phyloP scores from a whole-genome alignment of 2,888 invertebrate genomes.

The Chaetogeoica ovagalla region DNA sequence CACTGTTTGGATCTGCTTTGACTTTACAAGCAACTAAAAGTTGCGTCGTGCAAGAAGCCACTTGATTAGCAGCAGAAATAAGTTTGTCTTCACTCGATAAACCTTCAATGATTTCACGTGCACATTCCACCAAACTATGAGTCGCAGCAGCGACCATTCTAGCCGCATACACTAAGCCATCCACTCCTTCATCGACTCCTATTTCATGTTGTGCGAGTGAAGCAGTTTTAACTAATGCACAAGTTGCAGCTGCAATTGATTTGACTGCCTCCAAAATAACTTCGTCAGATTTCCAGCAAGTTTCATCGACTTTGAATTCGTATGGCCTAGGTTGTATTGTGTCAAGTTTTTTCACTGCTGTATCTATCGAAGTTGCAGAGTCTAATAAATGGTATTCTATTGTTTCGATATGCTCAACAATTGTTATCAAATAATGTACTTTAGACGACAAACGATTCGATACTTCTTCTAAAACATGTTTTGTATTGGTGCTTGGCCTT shows the following conservation, averaged over 20 bases:
- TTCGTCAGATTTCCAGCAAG: slow-evolving; percentile 49
- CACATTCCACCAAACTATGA: slow-evolving; percentile 47
- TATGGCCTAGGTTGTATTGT: slow-evolving; percentile 77
- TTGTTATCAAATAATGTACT: slow-evolving; percentile 93
- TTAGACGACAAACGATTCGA: slow-evolving; percentile 53
- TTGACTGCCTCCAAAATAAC: slow-evolving; percentile 46
- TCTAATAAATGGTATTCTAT: slow-evolving; percentile 96
- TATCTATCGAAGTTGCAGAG: slow-evolving; percentile 97
- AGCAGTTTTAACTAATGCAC: slow-evolving; percentile 48
- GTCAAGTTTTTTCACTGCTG: slow-evolving; percentile 93
- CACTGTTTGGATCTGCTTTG: slow-evolving; percentile 50
- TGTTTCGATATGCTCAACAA: slow-evolving; percentile 95
- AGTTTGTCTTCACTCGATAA: slow-evolving; percentile 50
- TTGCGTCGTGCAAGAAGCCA: slow-evolving; percentile 49
- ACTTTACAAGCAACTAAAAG: slow-evolving; percentile 49
- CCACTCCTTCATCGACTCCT: slow-evolving; percentile 49
- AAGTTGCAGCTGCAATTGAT: slow-evolving; percentile 48
- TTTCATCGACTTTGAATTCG: slow-evolving; percentile 49
- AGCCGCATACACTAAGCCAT: slow-evolving; percentile 50
- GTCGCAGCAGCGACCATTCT: slow-evolving; percentile 48
- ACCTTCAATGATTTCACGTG: slow-evolving; percentile 50
- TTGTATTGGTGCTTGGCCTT: slow-evolving; percentile 61
- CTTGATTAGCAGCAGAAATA: slow-evolving; percentile 50
- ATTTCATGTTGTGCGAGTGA: slow-evolving; percentile 51
- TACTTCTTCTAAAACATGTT: slow-evolving; percentile 62